Evolutionary conservation across 2,888 invertebrate species (phyloP).

Genomic region (Cynaeus angustus): DNA sequence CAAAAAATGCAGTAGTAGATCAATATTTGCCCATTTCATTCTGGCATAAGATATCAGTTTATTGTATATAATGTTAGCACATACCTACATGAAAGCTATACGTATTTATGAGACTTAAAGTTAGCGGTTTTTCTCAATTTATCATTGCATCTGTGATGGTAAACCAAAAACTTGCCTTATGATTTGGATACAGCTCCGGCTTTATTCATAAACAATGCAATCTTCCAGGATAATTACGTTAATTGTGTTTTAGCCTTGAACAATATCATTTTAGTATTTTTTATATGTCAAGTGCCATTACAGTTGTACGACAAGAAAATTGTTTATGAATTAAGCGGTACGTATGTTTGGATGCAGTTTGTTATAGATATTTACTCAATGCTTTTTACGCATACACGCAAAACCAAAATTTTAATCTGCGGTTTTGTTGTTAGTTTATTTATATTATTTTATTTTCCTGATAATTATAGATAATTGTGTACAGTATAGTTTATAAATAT

Average conservation of each 20-base stretch:
- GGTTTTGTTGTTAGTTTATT: conserved; percentile 58
- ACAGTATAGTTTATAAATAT: conserved; percentile 60
- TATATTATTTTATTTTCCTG: conserved; percentile 65
- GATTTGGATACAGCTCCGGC: conserved; percentile 37
- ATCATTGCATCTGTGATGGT: conserved; percentile 55
- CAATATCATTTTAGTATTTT: conserved; percentile 41
- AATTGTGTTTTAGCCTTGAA: conserved; percentile 45
- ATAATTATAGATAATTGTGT: conserved; percentile 62
- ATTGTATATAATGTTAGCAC: conserved; percentile 55
- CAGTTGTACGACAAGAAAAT: conserved; percentile 44
- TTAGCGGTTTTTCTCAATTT: conserved; percentile 45
- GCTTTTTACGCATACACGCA: conserved; percentile 41
- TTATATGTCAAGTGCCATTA: conserved; percentile 52
- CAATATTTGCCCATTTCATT: conserved; percentile 57
- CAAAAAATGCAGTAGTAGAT: conserved; percentile 54
- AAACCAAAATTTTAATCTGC: conserved; percentile 36
- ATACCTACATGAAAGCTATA: conserved; percentile 49
- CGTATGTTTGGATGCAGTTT: conserved; percentile 40
- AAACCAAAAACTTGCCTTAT: conserved; percentile 49
- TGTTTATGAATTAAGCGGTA: conserved; percentile 50
- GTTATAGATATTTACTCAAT: conserved; percentile 41
- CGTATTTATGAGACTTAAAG: conserved; percentile 55
- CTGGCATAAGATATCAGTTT: conserved; percentile 51
- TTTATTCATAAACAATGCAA: conserved; percentile 51
- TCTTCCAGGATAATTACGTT: conserved; percentile 37